A percentile compares a stretch with the other conserved stretches of the same genome.
phyloP scores from a whole-genome alignment of 30 jellyfish, hydroid and myxozoan genomes.

The Clytia hemisphaerica region DNA sequence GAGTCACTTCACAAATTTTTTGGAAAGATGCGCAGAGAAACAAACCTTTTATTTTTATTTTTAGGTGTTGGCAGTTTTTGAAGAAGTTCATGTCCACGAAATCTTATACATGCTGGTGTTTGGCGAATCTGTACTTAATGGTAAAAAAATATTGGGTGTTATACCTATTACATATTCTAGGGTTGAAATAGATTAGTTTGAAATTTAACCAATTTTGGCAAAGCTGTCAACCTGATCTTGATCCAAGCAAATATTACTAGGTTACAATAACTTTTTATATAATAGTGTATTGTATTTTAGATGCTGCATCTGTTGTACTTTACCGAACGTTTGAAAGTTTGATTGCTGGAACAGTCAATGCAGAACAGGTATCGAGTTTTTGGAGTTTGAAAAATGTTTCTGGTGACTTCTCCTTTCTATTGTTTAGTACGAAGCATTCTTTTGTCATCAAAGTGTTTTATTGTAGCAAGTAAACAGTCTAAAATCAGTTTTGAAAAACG shows the following conservation, averaged over 20 bases:
- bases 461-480: not conserved
- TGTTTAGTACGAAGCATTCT: too few species aligned
- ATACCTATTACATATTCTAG: too few species aligned
- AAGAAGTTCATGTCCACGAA: constrained; percentile 93
- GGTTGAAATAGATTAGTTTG: too few species aligned
- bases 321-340: constrained; percentile 78
- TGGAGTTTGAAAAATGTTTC: too few species aligned
- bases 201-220: too few species aligned
- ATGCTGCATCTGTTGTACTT: constrained; percentile 94
- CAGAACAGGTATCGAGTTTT: constrained; percentile 20
- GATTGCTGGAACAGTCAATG: constrained; percentile 33
- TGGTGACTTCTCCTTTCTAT: too few species aligned
- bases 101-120: constrained; percentile 76
- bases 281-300: constrained; percentile 35
- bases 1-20: too few species aligned
- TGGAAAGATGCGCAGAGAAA: too few species aligned
- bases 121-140: constrained; percentile 94
- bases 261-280: too few species aligned
- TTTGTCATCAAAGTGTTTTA: not conserved
- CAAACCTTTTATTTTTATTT: not conserved
- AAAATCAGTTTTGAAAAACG: not conserved
- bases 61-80: constrained; percentile 94
- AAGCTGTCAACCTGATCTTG: too few species aligned
- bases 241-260: too few species aligned
- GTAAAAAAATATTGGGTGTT: constrained; percentile 32